Base-by-base conservation (phyloP, 2,797 vertebrate species). In the Lerista edwardsae region DNA sequence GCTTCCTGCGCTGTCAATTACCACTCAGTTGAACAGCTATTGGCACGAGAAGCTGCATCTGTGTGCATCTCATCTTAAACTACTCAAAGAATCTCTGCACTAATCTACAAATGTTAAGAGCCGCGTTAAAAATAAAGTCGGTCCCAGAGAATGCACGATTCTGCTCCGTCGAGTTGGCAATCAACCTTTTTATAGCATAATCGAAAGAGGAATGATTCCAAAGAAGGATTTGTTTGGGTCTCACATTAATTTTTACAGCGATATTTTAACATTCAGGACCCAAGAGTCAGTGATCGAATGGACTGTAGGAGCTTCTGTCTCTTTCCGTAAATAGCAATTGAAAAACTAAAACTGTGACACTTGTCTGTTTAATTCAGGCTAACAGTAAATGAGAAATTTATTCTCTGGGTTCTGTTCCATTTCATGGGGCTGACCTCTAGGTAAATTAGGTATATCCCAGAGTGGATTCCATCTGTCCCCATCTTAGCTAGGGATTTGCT, bases 221-320 rank as follows among this genome's bases (percentile, higher is more conserved):
- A 80, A 80, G 64, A 23, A 55, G 31, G 78, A 80, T 68, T 68
- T 80, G 64, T 80, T 55, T 55, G 78, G 64, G 6, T 44, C 78
- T 36, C n/a, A 36, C n/a, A 57, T 69, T 25, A 80, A 55, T 69
- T 80, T 80, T 44, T 80, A 68, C 19, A 27, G 65, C 78, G 31
- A 55, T 80, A 55, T 36, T 80, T 80, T 79, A 79, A 80, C 31
- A 27, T 80, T 80, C 69, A 68, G 31, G 27, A 69, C 64, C 11
- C 3, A 65, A 34, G 77, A 41, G 75, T 44, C 12, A 2, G 27
- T 51, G 62, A 67, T 67, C 19, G 25, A 67, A 67, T 3, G 25
- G 23, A 31, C 29, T 15, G 3, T 21, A 25, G 21, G n/a, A 36
- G 41, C 61, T 29, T 21, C 41, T 41, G 29, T 12, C 19, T 62